Evolutionary conservation across 2,797 vertebrate species (phyloP).

Genomic region (Scolopax rusticola): DNA sequence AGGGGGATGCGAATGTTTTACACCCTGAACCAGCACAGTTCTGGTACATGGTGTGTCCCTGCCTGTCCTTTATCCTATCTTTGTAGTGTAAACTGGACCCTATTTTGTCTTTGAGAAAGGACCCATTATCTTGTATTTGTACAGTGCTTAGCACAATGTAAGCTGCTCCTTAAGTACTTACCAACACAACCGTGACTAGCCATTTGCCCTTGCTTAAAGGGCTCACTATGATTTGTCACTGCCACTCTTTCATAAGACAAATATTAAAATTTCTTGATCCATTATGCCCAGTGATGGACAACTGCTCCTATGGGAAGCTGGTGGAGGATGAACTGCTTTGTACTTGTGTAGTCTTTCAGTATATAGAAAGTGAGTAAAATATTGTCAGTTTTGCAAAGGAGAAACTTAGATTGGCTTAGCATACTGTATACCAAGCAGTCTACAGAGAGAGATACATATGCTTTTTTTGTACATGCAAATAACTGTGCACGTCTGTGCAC

Average conservation of each 20-base stretch:
- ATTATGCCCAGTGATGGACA: neutral
- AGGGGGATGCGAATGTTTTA: neutral
- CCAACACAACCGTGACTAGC: neutral
- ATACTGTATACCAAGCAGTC: neutral
- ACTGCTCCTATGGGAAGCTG: neutral
- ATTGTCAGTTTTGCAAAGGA: neutral
- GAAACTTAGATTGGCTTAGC: neutral
- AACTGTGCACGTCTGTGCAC: neutral
- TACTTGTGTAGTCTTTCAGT: neutral
- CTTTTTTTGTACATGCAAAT: neutral
- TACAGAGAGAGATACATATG: neutral
- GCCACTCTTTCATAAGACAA: neutral
- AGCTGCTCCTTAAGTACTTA: neutral
- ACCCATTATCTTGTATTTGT: neutral
- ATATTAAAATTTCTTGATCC: neutral
- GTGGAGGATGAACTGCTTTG: neutral
- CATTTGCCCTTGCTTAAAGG: neutral
- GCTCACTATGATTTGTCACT: neutral
- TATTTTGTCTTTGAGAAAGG: slow-evolving; percentile 42
- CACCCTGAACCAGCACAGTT: neutral
- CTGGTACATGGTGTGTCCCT: neutral
- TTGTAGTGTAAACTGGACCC: neutral
- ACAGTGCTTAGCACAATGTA: neutral
- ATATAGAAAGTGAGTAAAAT: neutral
- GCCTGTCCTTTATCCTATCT: neutral